Evolutionary conservation across 2,888 invertebrate genomes (phyloP), one percentile per base, ranked within the genome.

Genomic region (Hesperia comma): DNA sequence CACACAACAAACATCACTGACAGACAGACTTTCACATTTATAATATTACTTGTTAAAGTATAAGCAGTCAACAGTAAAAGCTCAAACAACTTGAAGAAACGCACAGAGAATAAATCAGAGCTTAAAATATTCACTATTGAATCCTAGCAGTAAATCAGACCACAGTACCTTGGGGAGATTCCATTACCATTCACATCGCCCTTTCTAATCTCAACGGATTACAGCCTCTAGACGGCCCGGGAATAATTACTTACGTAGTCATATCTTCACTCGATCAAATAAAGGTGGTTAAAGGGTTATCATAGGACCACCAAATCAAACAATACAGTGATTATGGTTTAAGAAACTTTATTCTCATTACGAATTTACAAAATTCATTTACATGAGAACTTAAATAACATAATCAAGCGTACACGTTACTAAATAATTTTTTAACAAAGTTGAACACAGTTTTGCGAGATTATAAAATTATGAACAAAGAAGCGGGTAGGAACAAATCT

Each of bases 71-170:
- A 26, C 26, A 26, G 26, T 26, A 26, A 26, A 26, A 26, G 12
- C 37, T 37, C 10, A 8, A 26, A 37, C 37, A 76, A 80, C 73
- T 79, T 76, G 68, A 77, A 79, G 79, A 77, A 83, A 79, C 80
- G 77, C 79, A 76, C 79, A 74, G 74, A 77, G 77, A 82, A 89
- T 90, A 90, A 90, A 90, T 90, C 86, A 87, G 79, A 73, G 82
- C 84, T 86, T 92, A 88, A 91, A 91, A 90, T 91, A 91, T 92
- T 92, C 92, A 90, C 84, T 90, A 91, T 92, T 90, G 90, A 91
- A 90, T 89, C 86, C 88, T 86, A 85, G 89, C 88, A 84, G 89
- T 91, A 92, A 92, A 91, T 92, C 90, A 90, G 86, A 89, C 88
- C 91, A 84, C 90, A 88, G 88, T 83, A 87, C 85, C 88, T 86